Percentiles rank a stretch among this genome's conserved stretches.
Evolutionary conservation across 1,140 invertebrate species (phyloP).

Genomic region (Melanaphis sacchari): DNA sequence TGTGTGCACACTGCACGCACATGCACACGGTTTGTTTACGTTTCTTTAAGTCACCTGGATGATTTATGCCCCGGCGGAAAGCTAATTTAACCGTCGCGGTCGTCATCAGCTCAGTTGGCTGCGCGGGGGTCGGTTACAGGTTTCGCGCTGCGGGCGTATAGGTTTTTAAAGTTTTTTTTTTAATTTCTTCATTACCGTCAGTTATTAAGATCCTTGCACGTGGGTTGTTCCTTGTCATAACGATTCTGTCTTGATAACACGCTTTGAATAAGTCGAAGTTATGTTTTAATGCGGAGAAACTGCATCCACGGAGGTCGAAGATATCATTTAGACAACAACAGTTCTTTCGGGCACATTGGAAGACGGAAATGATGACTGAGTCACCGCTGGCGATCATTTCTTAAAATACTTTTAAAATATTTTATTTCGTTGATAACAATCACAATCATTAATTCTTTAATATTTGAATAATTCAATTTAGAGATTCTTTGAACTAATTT

Average conservation of each 20-base stretch:
- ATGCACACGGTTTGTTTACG: neutral
- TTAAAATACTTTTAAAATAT: neutral
- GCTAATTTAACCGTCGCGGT: slow-evolving; percentile 25
- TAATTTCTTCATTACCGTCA: slow-evolving; percentile 42
- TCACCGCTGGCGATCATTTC: neutral
- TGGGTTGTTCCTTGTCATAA: neutral
- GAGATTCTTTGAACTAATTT: neutral
- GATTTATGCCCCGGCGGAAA: slow-evolving; percentile 31
- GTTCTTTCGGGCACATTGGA: neutral
- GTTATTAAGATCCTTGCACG: neutral
- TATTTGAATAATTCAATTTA: neutral
- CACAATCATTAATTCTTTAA: neutral
- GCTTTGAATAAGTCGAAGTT: neutral
- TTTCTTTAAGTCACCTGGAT: neutral
- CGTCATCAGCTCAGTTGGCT: neutral
- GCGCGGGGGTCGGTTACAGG: slow-evolving; percentile 32
- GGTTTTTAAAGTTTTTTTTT: neutral
- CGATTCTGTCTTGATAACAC: neutral
- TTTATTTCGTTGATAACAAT: neutral
- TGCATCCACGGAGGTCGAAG: neutral
- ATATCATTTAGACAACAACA: slow-evolving; percentile 18
- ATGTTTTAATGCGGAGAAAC: neutral
- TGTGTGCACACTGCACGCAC: neutral
- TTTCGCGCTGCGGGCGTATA: slow-evolving; percentile 39
- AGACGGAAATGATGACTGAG: neutral